These are phyloP conservation scores for Cylas formicarius DNA, from an alignment of 1,140 invertebrate genomes.

Conservation along the genomic window DNA sequence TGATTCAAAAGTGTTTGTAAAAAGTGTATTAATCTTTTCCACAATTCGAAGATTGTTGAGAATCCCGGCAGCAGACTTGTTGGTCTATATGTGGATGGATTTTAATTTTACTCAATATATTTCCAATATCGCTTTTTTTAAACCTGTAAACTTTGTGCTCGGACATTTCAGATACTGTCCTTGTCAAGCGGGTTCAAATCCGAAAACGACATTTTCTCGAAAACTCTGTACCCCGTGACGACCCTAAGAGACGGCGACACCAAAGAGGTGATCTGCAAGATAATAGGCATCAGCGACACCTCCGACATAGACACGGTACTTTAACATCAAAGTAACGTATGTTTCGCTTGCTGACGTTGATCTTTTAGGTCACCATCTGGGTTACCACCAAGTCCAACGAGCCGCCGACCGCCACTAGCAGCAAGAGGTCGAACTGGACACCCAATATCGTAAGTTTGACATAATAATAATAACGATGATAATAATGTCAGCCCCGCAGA, in stretches of 20 bases:
- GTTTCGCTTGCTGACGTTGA: neutral
- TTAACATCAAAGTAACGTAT: too few relatives aligned
- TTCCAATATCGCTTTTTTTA: too few relatives aligned
- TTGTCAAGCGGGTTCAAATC: conserved; percentile 1
- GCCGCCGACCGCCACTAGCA: conserved; percentile 5
- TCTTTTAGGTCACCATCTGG: conserved; percentile 12
- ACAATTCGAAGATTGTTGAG: too few relatives aligned
- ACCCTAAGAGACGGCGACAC: conserved; percentile 7
- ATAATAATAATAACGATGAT: too few relatives aligned
- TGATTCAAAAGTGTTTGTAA: too few relatives aligned
- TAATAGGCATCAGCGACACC: conserved; percentile 15
- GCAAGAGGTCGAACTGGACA: conserved; percentile 1
- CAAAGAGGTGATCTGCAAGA: conserved; percentile 16
- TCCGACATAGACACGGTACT: conserved; percentile 18
- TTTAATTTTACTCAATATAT: too few relatives aligned
- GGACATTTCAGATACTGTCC: neutral
- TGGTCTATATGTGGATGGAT: too few relatives aligned
- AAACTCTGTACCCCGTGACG: conserved; percentile 14
- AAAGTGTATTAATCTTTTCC: too few relatives aligned
- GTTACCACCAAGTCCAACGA: conserved; percentile 20
- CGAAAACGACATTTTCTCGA: conserved; percentile 12
- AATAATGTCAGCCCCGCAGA: too few relatives aligned
- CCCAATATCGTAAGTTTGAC: too few relatives aligned
- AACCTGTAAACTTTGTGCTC: too few relatives aligned
- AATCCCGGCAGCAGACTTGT: too few relatives aligned